Percentiles rank a stretch among this genome's conserved stretches.
phyloP scores from a whole-genome alignment of 2,113 vertebrate genomes.

The Sceloporus tristichus region DNA sequence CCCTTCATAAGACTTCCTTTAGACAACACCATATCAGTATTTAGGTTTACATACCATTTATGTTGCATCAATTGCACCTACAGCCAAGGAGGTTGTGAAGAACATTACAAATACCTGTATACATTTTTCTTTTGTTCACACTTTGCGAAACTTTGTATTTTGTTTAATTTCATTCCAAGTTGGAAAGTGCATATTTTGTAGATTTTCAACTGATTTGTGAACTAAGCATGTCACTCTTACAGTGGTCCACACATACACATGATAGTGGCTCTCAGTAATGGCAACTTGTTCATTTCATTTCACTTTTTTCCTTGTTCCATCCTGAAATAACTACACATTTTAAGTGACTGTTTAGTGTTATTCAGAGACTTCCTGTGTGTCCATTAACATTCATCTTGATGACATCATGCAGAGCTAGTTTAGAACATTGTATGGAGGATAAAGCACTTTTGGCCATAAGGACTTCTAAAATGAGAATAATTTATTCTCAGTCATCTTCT shows the following conservation, averaged over 20 bases:
- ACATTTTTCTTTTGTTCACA: not conserved
- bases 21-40: not conserved
- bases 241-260: not conserved
- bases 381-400: constrained; percentile 77
- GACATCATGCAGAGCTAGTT: constrained; percentile 77
- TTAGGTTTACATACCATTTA: not conserved
- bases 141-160: not conserved
- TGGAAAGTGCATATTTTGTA: not conserved
- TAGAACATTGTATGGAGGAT: constrained; percentile 78
- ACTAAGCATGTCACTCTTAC: not conserved
- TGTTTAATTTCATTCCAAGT: not conserved
- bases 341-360: constrained; percentile 35
- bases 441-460: constrained; percentile 79
- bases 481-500: constrained; percentile 78
- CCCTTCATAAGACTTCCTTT: not conserved
- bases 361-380: constrained; percentile 50
- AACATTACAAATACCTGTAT: not conserved
- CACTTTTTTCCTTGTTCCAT: constrained; percentile 8
- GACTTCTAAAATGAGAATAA: constrained; percentile 78
- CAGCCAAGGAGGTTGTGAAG: not conserved
- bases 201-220: not conserved
- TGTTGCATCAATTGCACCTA: not conserved
- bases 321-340: constrained; percentile 24
- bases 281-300: not conserved
- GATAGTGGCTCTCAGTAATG: not conserved